Base-by-base conservation (phyloP, 2,797 vertebrate species). In the Nothura maculosa region DNA sequence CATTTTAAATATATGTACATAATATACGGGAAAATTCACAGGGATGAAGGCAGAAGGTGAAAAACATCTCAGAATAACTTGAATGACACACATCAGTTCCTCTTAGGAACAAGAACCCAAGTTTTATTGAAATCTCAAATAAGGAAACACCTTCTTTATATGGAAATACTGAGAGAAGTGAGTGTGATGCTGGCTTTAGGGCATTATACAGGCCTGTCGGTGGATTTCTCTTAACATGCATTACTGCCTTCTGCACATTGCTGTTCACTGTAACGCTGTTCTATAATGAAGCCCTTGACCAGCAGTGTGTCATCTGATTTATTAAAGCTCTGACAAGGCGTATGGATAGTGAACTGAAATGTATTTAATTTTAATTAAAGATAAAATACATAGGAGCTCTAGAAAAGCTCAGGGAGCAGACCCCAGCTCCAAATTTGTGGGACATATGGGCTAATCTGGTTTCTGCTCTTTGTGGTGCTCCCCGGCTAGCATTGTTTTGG, bases 1-100 rank as follows among this genome's bases (percentile, higher is more conserved):
- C 48, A 82, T 89, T 87, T 91, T 70, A 79, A 91, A 89, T 85
- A 89, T 54, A 70, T 2, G 6, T 38, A 52, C 12, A 48, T 85
- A 85, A 85, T 87, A 63, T 45, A 70, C 45, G 70, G 86, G 70
- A 96, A 95, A 77, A 93, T 91, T 95, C 85, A 81, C n/a, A 73
- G 30, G 0, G 0, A 73, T 81, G 47, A 61, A 91, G 60, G 81
- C 86, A 87, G 88, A 70, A 91, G 74, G 82, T 67, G 45, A 72
- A 91, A 81, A 89, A 67, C n/a, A 27, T 32, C 77, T 87, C 80
- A 47, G 72, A 90, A 88, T 88, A 91, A 88, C 84, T 54, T 42
- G 61, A 61, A 92, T 74, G 42, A 62, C 63, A 91, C 82, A 17
- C 36, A 68, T 81, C 82, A 79, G 43, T 84, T 95, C 57, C 70